These are phyloP conservation scores for Erebia palarica DNA, from an alignment of 2,888 invertebrate species.

Conservation along the genomic window DNA sequence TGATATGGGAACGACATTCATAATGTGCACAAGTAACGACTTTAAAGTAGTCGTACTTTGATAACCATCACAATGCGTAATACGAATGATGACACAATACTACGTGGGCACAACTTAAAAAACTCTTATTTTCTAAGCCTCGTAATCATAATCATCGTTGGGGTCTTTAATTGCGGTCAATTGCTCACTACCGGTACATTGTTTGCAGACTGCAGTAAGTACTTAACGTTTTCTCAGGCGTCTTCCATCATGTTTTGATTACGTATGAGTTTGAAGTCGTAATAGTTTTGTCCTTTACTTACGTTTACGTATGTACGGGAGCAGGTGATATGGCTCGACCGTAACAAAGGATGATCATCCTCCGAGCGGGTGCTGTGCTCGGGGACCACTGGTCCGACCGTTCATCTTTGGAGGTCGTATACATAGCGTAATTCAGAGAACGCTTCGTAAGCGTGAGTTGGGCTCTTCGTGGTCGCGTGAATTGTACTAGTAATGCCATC, in stretches of 20 bases:
- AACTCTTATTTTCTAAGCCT: not conserved
- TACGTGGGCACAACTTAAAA: not conserved
- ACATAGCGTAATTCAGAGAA: too few relatives aligned
- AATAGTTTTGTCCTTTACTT: not conserved
- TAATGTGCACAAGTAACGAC: too few relatives aligned
- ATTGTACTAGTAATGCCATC: too few relatives aligned
- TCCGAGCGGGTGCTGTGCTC: too few relatives aligned
- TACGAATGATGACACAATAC: conserved; percentile 9
- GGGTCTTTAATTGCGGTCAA: conserved; percentile 24
- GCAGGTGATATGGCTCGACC: too few relatives aligned
- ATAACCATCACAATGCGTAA: not conserved
- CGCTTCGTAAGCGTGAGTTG: too few relatives aligned
- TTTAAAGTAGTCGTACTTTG: not conserved
- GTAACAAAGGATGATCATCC: too few relatives aligned
- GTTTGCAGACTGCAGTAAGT: conserved; percentile 20
- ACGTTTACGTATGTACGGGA: not conserved
- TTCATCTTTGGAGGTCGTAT: too few relatives aligned
- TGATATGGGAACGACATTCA: too few relatives aligned
- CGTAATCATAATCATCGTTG: conserved; percentile 19
- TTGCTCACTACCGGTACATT: conserved; percentile 35
- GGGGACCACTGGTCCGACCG: too few relatives aligned
- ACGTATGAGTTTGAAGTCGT: too few relatives aligned
- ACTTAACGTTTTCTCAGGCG: conserved; percentile 30
- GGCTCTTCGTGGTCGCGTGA: too few relatives aligned
- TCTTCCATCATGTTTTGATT: not conserved